Conservation (phyloP, 2,113 vertebrate genomes). For the Mus spicilegus region DNA sequence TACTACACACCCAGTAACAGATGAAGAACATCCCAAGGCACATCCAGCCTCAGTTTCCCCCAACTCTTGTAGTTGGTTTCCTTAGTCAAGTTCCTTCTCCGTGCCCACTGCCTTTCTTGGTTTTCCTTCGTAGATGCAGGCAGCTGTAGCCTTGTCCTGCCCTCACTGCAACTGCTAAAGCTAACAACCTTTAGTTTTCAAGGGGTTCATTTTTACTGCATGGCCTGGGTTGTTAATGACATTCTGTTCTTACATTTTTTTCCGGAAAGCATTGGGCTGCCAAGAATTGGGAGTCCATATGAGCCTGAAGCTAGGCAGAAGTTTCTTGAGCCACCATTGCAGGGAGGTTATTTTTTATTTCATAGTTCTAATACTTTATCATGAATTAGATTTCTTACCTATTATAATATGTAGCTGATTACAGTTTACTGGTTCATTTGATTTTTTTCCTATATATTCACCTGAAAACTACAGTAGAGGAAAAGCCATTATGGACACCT, state of each 20-base stretch:
- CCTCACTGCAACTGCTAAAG: slow-evolving; percentile 50
- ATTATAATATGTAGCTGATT: slow-evolving; percentile 43
- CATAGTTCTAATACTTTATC: slow-evolving; percentile 38
- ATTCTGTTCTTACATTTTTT: slow-evolving; percentile 58
- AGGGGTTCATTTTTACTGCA: slow-evolving; percentile 76
- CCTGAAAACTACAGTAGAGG: slow-evolving; percentile 64
- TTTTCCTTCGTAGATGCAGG: slow-evolving; percentile 28
- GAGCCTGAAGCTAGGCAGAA: slow-evolving; percentile 34
- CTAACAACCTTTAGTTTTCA: slow-evolving; percentile 60
- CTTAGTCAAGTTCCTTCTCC: not conserved
- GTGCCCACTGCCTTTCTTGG: not conserved
- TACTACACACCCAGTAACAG: slow-evolving; percentile 5
- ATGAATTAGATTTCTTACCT: slow-evolving; percentile 54
- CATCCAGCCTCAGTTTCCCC: slow-evolving; percentile 14
- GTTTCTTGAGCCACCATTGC: slow-evolving; percentile 35
- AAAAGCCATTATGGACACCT: slow-evolving; percentile 65
- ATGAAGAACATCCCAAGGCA: slow-evolving; percentile 27
- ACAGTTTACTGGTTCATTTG: slow-evolving; percentile 40
- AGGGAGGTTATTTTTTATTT: slow-evolving; percentile 66
- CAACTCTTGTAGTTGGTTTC: slow-evolving; percentile 27
- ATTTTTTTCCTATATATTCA: slow-evolving; percentile 35
- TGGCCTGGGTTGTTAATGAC: slow-evolving; percentile 61
- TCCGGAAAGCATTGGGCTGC: slow-evolving; percentile 42
- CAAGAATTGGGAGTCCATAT: slow-evolving; percentile 51
- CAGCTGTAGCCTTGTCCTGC: slow-evolving; percentile 4